Conservation (phyloP, 2,113 vertebrate species). For the Tapirus terrestris region DNA sequence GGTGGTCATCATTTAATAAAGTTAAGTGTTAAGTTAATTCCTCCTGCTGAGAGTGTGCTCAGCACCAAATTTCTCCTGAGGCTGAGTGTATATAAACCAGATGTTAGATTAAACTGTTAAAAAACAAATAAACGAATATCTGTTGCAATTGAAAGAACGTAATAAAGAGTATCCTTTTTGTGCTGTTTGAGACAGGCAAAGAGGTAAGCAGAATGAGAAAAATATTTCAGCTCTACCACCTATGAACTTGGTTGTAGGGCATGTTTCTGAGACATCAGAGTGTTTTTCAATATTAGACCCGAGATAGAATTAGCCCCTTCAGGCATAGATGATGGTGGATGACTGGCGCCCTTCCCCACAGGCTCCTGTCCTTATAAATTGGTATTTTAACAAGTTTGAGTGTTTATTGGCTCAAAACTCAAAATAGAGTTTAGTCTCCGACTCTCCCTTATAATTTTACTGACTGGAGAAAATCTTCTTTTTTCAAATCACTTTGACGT, state of each 20-base stretch:
- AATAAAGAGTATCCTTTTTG: background rate
- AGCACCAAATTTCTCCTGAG: background rate
- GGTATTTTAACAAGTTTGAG: constrained; percentile 9
- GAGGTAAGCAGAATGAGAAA: background rate
- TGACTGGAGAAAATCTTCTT: background rate
- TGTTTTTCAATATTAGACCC: background rate
- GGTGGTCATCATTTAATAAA: background rate
- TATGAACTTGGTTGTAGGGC: background rate
- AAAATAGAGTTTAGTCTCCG: background rate
- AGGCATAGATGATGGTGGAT: background rate
- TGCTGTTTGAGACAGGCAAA: background rate
- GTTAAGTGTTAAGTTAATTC: background rate
- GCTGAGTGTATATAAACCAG: background rate
- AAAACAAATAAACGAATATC: background rate
- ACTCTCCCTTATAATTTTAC: background rate
- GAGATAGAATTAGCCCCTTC: background rate
- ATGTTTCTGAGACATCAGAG: background rate
- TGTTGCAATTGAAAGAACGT: background rate
- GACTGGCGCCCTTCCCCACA: background rate
- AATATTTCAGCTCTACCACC: background rate
- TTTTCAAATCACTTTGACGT: background rate
- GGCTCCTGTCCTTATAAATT: background rate
- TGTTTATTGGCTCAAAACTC: background rate
- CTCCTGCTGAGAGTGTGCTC: background rate
- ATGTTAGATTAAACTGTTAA: background rate